Evolutionary conservation across 2,113 vertebrate species (phyloP).

Genomic region (Labrus mixtus): DNA sequence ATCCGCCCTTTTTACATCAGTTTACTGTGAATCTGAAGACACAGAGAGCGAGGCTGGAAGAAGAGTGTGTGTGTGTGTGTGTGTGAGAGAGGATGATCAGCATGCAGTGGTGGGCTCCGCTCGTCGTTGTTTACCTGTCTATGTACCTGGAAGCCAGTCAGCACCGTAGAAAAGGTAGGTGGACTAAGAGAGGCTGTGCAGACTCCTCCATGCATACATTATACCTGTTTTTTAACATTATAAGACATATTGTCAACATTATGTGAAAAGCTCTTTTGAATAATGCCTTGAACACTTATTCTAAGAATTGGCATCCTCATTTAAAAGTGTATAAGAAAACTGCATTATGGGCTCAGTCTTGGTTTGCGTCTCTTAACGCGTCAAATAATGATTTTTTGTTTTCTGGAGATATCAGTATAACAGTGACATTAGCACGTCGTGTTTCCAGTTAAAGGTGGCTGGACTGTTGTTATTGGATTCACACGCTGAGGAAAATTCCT

Average conservation of each 20-base stretch:
- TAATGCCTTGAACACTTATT: not conserved
- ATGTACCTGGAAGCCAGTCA: conserved; percentile 58
- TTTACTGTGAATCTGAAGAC: not conserved
- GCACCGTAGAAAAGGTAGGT: conserved; percentile 79
- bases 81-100: conserved; percentile 38
- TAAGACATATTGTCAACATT: not conserved
- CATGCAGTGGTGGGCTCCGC: conserved; percentile 46
- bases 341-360: not conserved
- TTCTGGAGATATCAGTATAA: not conserved
- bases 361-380: too few species aligned
- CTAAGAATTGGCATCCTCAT: not conserved
- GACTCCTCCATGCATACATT: not conserved
- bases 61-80: conserved; percentile 13
- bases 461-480: conserved; percentile 56
- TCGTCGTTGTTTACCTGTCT: conserved; percentile 62
- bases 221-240: not conserved
- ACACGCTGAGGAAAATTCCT: conserved; percentile 64
- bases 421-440: conserved; percentile 2
- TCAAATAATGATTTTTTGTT: too few species aligned
- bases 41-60: conserved; percentile 17
- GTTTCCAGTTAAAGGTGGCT: conserved; percentile 44
- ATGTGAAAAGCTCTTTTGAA: not conserved
- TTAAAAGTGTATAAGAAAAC: not conserved
- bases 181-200: not conserved
- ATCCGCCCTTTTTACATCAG: not conserved